phyloP scores from a whole-genome alignment of 2,113 vertebrate genomes.

The Collichthys lucidus region DNA sequence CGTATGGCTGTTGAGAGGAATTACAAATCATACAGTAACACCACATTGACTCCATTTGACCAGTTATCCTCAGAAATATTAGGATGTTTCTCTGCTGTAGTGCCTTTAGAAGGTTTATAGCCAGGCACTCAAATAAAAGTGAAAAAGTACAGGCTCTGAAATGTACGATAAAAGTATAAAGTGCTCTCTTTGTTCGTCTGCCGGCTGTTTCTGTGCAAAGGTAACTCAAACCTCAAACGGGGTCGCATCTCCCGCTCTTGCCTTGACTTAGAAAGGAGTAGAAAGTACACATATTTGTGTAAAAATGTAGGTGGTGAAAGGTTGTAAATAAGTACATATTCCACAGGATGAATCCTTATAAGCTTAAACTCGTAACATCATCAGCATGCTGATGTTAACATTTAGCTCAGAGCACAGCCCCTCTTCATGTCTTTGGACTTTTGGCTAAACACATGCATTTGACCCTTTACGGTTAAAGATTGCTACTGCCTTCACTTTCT shows the following conservation, averaged over 20 bases:
- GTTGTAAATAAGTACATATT: no score
- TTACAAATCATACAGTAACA: not conserved
- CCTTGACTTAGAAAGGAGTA: no score
- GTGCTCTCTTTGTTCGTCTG: no score
- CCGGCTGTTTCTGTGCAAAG: no score
- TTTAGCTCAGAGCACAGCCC: not conserved
- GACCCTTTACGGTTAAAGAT: slow-evolving; percentile 31
- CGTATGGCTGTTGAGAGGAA: not conserved
- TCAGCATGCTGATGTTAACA: not conserved
- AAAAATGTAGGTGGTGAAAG: no score
- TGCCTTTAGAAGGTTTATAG: not conserved
- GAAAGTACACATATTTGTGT: no score
- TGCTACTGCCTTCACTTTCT: not conserved
- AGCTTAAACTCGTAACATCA: no score
- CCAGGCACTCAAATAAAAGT: no score
- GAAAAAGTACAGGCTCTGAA: no score
- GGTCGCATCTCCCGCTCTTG: no score
- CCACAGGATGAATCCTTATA: not conserved
- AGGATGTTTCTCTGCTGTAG: not conserved
- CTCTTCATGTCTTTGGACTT: not conserved
- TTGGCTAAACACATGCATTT: not conserved
- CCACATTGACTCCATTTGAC: not conserved
- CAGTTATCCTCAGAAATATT: not conserved
- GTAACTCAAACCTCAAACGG: no score
- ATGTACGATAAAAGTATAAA: no score